Base-by-base conservation (phyloP, 2,797 vertebrate species). In the Amblyraja radiata region DNA sequence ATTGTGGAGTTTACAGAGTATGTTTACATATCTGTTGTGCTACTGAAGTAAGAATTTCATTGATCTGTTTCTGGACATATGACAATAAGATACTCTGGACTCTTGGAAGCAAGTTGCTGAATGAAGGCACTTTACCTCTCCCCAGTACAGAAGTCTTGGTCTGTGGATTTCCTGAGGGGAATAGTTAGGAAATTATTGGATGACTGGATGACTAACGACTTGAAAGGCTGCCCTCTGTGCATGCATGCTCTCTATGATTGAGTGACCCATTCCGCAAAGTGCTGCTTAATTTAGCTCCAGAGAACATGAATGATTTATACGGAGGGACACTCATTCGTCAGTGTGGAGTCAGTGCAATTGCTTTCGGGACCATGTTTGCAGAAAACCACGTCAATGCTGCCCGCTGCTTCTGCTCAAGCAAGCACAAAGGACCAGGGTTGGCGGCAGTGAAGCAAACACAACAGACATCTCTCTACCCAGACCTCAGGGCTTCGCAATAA, bases 241-340 rank as follows among this genome's bases (percentile, higher is more conserved):
- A 68, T 16, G 8, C 14, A 68, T n/a, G 68, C 14, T 32, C 61
- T 8, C 63, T 7, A 63, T 88, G n/a, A 88, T 25, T 58, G 90
- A 92, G 39, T n/a, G 90, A 54, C 14, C 25, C 28, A 23, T 32
- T 68, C 83, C 14, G 32, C 83, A 86, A 63, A n/a, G 28, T 18
- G 28, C 88, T 6, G 6, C 39, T 92, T 74, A 54, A 54, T 54
- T 76, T 46, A 28, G 71, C 25, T 71, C n/a, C 71, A 6, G 71
- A 92, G 39, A 76, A 92, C 13, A n/a, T 13, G 90, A 71, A 76
- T 28, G 71, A 92, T 58, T 76, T 92, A 76, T 92, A 16, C n/a
- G 63, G n/a, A 63, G 83, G 83, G 58, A 63, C 63, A 32, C 13
- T n/a, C 14, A 32, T 63, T 65, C 65, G 83, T 86, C 63, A 65